Percentiles rank a stretch among this genome's conserved stretches.
Conservation (phyloP, 2,888 invertebrate genomes). For the Syrphus vitripennis region DNA sequence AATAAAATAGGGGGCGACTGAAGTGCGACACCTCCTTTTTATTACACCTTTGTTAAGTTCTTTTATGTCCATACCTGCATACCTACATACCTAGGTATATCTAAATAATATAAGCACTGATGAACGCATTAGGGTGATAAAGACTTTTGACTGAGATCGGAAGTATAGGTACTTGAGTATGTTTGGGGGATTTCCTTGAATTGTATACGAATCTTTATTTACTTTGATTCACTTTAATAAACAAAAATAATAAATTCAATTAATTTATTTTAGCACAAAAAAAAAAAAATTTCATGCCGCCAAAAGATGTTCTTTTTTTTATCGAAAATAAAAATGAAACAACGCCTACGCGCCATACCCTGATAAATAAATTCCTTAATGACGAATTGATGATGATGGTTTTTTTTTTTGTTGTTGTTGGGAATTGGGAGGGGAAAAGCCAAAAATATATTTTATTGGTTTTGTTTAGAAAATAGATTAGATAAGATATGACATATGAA, state of each 20-base stretch:
- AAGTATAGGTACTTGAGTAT: neutral
- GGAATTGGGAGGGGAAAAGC: conserved; percentile 25
- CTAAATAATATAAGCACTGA: conserved; percentile 22
- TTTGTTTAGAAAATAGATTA: conserved; percentile 35
- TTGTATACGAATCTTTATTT: neutral
- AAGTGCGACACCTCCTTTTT: conserved; percentile 57
- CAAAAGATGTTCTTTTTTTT: conserved; percentile 56
- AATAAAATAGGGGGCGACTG: conserved; percentile 47
- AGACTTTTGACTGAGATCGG: too few relatives aligned
- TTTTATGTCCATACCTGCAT: too few relatives aligned
- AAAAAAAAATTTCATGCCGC: conserved; percentile 38
- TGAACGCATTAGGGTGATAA: neutral
- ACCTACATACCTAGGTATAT: too few relatives aligned
- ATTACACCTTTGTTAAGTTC: conserved; percentile 48
- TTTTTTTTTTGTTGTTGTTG: too few relatives aligned
- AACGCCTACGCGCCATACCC: conserved; percentile 7
- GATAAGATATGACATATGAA: conserved; percentile 26
- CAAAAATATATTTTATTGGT: neutral
- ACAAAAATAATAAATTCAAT: conserved; percentile 33
- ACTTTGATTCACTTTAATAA: conserved; percentile 6
- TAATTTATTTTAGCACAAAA: conserved; percentile 37
- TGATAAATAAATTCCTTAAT: neutral
- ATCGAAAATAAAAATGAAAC: neutral
- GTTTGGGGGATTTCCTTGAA: conserved; percentile 7
- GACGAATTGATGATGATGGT: conserved; percentile 11